Evolutionary conservation across 2,797 vertebrate species (phyloP).

Genomic region (Spea hammondii): DNA sequence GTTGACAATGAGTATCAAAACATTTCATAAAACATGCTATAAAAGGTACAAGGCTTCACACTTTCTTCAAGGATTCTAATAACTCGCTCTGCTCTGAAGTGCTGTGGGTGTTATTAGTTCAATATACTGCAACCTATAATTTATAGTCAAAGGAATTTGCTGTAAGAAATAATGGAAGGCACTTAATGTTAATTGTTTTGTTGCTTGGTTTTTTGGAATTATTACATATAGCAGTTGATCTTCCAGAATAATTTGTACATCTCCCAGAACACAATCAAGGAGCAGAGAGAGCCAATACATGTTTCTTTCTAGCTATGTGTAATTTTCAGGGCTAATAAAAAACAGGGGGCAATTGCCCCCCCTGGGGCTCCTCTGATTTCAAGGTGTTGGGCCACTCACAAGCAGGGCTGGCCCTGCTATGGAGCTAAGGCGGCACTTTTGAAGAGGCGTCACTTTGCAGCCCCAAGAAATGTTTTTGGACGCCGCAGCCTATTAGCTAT

Average conservation of each 20-base stretch:
- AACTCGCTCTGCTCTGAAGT: conserved; percentile 14
- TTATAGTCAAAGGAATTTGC: conserved; percentile 23
- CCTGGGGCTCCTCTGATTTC: no score
- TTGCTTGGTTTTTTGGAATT: conserved; percentile 21
- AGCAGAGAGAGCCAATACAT: no score
- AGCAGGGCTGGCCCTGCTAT: no score
- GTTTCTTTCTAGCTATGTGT: no score
- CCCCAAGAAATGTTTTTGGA: no score
- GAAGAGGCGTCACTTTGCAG: no score
- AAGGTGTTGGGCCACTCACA: no score
- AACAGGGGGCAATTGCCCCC: no score
- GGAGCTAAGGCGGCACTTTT: no score
- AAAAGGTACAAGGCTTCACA: conserved; percentile 18
- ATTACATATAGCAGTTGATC: conserved; percentile 10
- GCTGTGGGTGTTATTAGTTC: conserved; percentile 22
- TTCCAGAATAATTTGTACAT: not conserved
- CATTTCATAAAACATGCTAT: conserved; percentile 5
- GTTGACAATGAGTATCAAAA: not conserved
- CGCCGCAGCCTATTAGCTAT: no score
- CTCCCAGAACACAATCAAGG: not conserved
- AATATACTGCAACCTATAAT: conserved; percentile 40
- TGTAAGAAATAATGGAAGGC: conserved; percentile 23
- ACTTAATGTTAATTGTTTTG: conserved; percentile 28
- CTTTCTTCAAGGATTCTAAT: conserved; percentile 15
- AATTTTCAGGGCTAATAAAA: no score